Evolutionary conservation across 2,888 invertebrate genomes (phyloP), one percentile per base, ranked within the genome.

Genomic region (Carcina quercana): DNA sequence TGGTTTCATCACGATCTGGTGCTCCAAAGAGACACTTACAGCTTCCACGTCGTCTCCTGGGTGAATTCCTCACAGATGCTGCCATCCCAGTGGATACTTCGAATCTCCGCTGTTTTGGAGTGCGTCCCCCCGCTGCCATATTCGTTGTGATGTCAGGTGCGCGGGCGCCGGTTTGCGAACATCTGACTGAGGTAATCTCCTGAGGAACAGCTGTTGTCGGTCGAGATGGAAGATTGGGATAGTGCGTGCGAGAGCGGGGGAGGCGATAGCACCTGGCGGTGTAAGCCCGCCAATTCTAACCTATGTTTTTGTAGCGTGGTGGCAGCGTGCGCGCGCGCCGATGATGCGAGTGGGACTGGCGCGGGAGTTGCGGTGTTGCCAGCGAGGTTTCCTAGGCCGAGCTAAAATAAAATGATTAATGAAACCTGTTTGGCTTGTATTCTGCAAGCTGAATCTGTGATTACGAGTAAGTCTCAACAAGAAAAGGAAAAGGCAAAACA

Each of bases 1-100:
- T 80, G 3, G 88, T 88, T 32, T 88, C 88, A 14, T 85, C 84
- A 3, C 86, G 62, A 48, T 87, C 86, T 7, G 89, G 85, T 1
- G 80, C 78, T 5, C 89, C 89, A 47, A 89, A 89, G 2, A 89
- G 61, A 51, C 89, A 89, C 55, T 84, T 85, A 64, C 85, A 85
- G 51, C 79, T 76, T 29, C 80, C 76, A 3, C 84, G 68, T 19
- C 79, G 63, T 38, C 80, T 65, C 33, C 83, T 68, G 7, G 75
- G 70, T 2, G 72, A 66, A 35, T 75, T 78, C n/a, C 59, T 55
- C 3, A 61, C 52, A 47, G 64, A 69, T 24, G 58, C 47, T 5
- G 71, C 73, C 72, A 79, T 70, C 28, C 67, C 69, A 3, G 62
- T 51, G 28, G 73, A 63, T 44, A 80, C 67, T 32, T 80, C 80